Base-by-base conservation (phyloP, 2,888 invertebrate species). In the Pteria penguin region DNA sequence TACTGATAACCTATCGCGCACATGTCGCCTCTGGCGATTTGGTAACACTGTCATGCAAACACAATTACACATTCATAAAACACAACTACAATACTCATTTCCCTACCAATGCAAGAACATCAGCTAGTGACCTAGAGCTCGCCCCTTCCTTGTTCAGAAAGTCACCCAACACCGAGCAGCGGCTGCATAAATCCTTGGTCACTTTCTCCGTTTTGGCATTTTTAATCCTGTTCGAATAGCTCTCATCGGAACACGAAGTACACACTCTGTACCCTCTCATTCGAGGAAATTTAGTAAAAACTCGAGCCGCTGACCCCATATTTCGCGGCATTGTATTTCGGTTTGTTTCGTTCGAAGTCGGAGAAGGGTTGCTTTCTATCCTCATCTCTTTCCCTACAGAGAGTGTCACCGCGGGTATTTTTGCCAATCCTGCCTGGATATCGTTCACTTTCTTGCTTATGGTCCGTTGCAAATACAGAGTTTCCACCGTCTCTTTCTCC, bases 61-160 rank as follows among this genome's bases (percentile, higher is more conserved):
- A n/a, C n/a, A n/a, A n/a, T n/a, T n/a, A n/a, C n/a, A n/a, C n/a
- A n/a, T n/a, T n/a, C n/a, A n/a, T n/a, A n/a, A n/a, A n/a, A n/a
- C n/a, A n/a, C n/a, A n/a, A n/a, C n/a, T n/a, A n/a, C n/a, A n/a
- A n/a, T n/a, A n/a, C n/a, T 36, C 14, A 18, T 31, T 29, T 54
- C 80, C 82, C 72, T 77, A 86, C 85, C 83, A 86, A 57, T 29
- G 85, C 85, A 31, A 86, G 71, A n/a, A 86, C 70, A 32, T 79
- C 81, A 14, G 85, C 83, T 29, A 86, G 82, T 1, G 82, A 72
- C 5, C 82, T 75, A 22, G 80, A 77, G 61, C 80, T 80, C n/a
- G n/a, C n/a, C n/a, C n/a, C n/a, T n/a, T n/a, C n/a, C n/a, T n/a
- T n/a, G n/a, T n/a, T n/a, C n/a, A n/a, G n/a, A n/a, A n/a, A n/a